Evolutionary conservation across 2,797 vertebrate species (phyloP), one percentile per base, ranked within the genome.

Genomic region (Urosaurus nigricauda): DNA sequence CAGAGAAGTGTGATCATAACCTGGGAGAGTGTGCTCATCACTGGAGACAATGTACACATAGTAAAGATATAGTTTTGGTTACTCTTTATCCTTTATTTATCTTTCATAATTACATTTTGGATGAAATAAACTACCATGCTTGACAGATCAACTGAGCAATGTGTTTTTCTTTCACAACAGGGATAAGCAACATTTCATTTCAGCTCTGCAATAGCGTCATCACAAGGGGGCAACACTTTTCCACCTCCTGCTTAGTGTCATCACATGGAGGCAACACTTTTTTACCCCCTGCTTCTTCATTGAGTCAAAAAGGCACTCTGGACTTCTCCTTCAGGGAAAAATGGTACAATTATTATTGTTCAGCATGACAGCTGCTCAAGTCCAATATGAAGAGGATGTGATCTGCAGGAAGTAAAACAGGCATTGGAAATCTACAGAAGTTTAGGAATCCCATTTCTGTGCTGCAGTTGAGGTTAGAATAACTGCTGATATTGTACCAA

Each of bases 281-380:
- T 82, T 40, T 32, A 84, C 43, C 4, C 70, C 24, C n/a, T 26
- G n/a, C 53, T 70, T 47, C 14, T 40, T 81, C 9, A 40, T 7
- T 4, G 58, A 56, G 43, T 65, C 77, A 80, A 87, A 70, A 79
- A 68, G n/a, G 71, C 51, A 87, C 26, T 40, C 47, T 32, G 35
- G 92, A 87, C 40, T 9, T 17, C 40, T 75, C 2, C 70, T 21
- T 56, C 19, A 79, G 89, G 51, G 19, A 6, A 77, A 92, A 90
- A 29, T 40, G 75, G 78, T 43, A 43, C 14, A 85, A 35, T 0
- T 16, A 0, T 19, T 89, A 65, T 53, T 0, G 12, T 32, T 11
- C 4, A 35, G 43, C 5, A 87, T 1, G 0, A 68, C 0, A 0
- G 40, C 32, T 81, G 2, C 37, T 86, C 77, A 32, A 91, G 29